phyloP scores from a whole-genome alignment of 2,888 invertebrate genomes.

The Metellina segmentata region DNA sequence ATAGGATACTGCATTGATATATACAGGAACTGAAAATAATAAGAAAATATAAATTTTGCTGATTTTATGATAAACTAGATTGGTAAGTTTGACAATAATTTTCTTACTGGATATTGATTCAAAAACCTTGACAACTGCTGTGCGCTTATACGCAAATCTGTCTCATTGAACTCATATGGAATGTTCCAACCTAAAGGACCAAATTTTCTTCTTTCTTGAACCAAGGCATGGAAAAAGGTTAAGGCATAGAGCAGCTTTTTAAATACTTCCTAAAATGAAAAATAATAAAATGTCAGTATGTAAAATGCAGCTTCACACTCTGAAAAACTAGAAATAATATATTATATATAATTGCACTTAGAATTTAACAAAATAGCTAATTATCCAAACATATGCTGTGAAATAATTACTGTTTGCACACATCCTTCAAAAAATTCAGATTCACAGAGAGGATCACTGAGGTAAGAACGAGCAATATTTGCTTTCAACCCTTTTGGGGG shows the following conservation, averaged over 20 bases:
- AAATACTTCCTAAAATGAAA: slow-evolving; percentile 80
- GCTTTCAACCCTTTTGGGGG: slow-evolving; percentile 82
- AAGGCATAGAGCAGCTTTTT: slow-evolving; percentile 82
- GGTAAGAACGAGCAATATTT: slow-evolving; percentile 83
- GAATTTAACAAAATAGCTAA: not conserved
- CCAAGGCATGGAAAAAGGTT: slow-evolving; percentile 83
- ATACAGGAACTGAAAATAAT: no score
- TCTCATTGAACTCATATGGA: slow-evolving; percentile 83
- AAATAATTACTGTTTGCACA: slow-evolving; percentile 79
- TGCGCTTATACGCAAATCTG: slow-evolving; percentile 82
- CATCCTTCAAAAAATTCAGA: slow-evolving; percentile 88
- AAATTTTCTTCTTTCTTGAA: slow-evolving; percentile 82
- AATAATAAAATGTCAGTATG: not conserved
- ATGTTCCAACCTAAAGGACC: slow-evolving; percentile 83
- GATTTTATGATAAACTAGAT: no score
- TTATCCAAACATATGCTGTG: not conserved
- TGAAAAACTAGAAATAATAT: not conserved
- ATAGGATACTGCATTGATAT: no score
- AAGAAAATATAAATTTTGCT: no score
- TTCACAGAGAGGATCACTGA: slow-evolving; percentile 92
- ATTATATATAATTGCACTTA: not conserved
- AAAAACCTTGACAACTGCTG: slow-evolving; percentile 82
- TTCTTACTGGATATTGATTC: slow-evolving; percentile 81
- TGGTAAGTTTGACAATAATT: not conserved
- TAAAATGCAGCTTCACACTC: not conserved